Base-by-base conservation (phyloP, 2,797 vertebrate species). In the Chaetodon trifasciatus region DNA sequence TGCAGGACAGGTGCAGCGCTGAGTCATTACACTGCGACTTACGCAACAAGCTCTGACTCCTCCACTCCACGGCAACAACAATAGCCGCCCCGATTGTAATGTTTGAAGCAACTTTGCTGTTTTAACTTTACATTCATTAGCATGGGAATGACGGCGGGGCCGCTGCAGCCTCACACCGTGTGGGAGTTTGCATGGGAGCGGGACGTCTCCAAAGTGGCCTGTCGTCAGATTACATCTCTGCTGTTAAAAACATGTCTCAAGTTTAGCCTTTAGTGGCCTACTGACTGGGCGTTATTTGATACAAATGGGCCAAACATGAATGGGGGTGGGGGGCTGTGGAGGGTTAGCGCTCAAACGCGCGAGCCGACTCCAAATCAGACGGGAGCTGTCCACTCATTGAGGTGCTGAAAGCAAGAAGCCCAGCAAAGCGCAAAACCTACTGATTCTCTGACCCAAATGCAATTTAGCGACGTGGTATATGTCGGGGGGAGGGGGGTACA, bases 1-100 rank as follows among this genome's bases (percentile, higher is more conserved):
- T 92, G 92, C 93, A 92, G 92, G 92, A 90, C 92, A 94, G 92
- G 93, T 94, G 91, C 93, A 91, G 90, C 92, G 95, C 95, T 96
- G 95, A 96, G 95, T 96, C 96, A 96, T 93, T 93, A 92, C 91
- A 89, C 88, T 84, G 89, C 86, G 85, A 93, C 93, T 95, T 95
- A 95, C 77, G 94, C 94, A 95, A 94, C 92, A 90, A 85, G 89
- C 90, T 87, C 82, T 74, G 86, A 90, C 83, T 91, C 86, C 82
- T 85, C 65, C 77, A 84, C 82, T 82, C 44, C 72, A 83, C 69
- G 53, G 60, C 56, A 74, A 83, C 55, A 76, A 85, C 77, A 85
- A 70, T 60, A 84, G 32, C 55, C 79, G 4, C 63, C 52, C 28
- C 5, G 49, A 63, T 74, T 17, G 75, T 42, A 1, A 64, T 70